Conservation (phyloP, 2,113 vertebrate genomes). For the Lampris megalopsis region DNA sequence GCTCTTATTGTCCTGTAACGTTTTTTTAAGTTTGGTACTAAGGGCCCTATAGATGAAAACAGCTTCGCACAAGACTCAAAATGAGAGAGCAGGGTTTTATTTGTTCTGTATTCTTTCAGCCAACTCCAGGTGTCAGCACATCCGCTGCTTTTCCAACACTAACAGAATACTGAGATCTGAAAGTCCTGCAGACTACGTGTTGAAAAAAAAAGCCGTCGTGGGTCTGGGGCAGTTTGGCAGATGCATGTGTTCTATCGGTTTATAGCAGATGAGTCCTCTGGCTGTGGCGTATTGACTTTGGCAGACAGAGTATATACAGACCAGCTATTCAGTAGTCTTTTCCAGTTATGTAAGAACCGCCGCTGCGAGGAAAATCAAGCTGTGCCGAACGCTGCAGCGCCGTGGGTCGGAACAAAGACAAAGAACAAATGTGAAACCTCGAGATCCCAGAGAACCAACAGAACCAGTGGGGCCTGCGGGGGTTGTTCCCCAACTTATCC, state of each 20-base stretch:
- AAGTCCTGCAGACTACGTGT: slow-evolving; percentile 32
- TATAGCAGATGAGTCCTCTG: slow-evolving; percentile 53
- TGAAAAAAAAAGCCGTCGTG: slow-evolving; percentile 23
- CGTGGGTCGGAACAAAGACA: slow-evolving; percentile 29
- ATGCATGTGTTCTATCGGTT: slow-evolving; percentile 34
- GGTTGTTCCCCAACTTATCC: slow-evolving; percentile 25
- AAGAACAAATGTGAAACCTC: slow-evolving; percentile 61
- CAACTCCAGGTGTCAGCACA: too few species aligned
- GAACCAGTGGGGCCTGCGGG: slow-evolving; percentile 61
- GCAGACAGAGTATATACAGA: slow-evolving; percentile 52
- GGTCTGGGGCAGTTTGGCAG: slow-evolving; percentile 9
- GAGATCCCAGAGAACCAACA: slow-evolving; percentile 74
- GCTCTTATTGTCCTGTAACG: too few species aligned
- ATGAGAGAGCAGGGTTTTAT: too few species aligned
- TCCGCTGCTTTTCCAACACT: neutral
- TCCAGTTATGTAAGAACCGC: slow-evolving; percentile 65
- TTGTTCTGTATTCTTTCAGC: too few species aligned
- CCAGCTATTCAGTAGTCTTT: slow-evolving; percentile 54
- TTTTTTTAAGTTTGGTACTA: too few species aligned
- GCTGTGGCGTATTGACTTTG: slow-evolving; percentile 57
- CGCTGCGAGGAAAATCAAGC: too few species aligned
- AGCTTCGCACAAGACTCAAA: too few species aligned
- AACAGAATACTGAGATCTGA: slow-evolving; percentile 61
- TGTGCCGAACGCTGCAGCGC: neutral
- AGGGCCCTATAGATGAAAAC: too few species aligned